These are phyloP conservation scores for Drosophila stalkeri DNA, from an alignment of 2,888 invertebrate genomes.

Conservation along the genomic window DNA sequence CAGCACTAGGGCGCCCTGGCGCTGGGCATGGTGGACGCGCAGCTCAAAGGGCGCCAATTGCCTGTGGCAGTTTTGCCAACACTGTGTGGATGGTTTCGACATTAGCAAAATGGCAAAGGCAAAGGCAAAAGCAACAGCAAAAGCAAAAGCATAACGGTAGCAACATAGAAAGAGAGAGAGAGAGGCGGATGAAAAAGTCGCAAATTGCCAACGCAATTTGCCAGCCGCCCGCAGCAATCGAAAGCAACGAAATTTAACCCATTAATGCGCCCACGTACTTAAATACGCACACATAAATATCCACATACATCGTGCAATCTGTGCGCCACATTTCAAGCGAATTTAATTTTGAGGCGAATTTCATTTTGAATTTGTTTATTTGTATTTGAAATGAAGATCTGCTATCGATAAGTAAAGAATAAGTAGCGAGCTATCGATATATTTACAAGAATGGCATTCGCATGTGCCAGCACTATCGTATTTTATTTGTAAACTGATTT, in stretches of 20 bases:
- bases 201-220: constrained; percentile 70
- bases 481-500: background rate
- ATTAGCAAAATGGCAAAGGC: constrained; percentile 5
- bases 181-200: constrained; percentile 24
- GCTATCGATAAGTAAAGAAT: background rate
- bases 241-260: constrained; percentile 56
- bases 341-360: background rate
- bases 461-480: background rate
- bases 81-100: constrained; percentile 70
- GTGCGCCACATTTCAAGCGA: background rate
- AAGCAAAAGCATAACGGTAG: constrained; percentile 18
- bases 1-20: constrained; percentile 84
- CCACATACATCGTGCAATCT: background rate
- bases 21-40: constrained; percentile 83
- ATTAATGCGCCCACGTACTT: constrained; percentile 30
- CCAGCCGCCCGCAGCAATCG: constrained; percentile 57
- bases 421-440: background rate
- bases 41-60: constrained; percentile 77
- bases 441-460: background rate
- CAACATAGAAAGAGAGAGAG: background rate
- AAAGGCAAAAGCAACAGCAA: background rate
- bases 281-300: constrained; percentile 23
- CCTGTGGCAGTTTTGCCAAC: constrained; percentile 84
- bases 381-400: constrained; percentile 2
- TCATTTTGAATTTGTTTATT: background rate